Evolutionary conservation across 1,140 invertebrate species (phyloP), one percentile per base, ranked within the genome.

Genomic region (Lordiphosa collinella): DNA sequence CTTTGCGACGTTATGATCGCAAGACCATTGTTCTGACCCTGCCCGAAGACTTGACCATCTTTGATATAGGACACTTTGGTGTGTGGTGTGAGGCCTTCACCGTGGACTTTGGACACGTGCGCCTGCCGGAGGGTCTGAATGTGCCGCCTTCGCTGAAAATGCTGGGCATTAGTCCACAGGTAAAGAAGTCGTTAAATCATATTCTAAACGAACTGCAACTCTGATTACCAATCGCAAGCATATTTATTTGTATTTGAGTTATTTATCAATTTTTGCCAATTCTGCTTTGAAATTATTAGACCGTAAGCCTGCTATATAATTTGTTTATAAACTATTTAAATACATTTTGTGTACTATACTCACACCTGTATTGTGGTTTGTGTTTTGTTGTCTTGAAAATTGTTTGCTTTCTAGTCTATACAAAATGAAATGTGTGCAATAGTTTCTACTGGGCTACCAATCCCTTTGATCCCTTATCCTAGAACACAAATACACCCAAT

Each of bases 91-190:
- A 95, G 88, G 95, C 95, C 8, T 97, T 96, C 89, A 93, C 94
- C 18, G 95, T 96, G 1, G 95, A 97, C 90, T 98, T 98, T 86
- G 96, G 96, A 1, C 95, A 97, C 89, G 92, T 97, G 7, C 86
- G 92, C 53, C 92, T 98, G 52, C 94, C 96, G 0, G 88, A 88
- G 43, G 90, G 92, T 25, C 88, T 95, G 31, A 96, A 96, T 88
- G 94, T 98, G 1, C 96, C 96, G 43, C 96, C 96, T 14, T 97
- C 95, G 4, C 92, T 97, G 13, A 95, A 94, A 90, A 97, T 97
- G 96, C 92, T 98, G 5, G 96, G 96, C 40, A 93, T 97, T 61
- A 95, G 95, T 60, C 96, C 96, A 40, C 96, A 97, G 94, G 96
- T 97, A 92, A 92, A 92, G 73, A 87, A 75, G 73, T 56, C 46